phyloP scores from a whole-genome alignment of 2,113 vertebrate species.

The Antechinus flavipes region DNA sequence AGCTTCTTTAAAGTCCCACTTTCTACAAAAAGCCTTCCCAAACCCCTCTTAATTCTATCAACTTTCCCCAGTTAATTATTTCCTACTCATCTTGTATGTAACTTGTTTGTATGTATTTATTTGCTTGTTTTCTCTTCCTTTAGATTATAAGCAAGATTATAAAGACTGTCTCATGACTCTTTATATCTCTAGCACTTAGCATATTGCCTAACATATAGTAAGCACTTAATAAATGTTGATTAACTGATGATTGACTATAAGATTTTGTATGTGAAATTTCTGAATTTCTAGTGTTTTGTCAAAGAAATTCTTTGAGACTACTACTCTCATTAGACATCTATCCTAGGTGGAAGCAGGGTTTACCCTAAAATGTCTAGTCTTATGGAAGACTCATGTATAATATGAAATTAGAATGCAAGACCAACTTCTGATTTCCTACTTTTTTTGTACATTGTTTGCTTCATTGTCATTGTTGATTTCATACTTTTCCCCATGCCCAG shows the following conservation, averaged over 20 bases:
- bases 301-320: neutral
- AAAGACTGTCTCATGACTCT: neutral
- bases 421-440: neutral
- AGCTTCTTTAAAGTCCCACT: neutral
- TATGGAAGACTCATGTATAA: neutral
- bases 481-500: neutral
- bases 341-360: neutral
- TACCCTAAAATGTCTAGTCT: neutral
- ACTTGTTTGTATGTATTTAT: neutral
- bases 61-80: neutral
- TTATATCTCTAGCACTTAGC: neutral
- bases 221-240: neutral
- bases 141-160: neutral
- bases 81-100: neutral
- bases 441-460: neutral
- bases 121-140: neutral
- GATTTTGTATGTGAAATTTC: neutral
- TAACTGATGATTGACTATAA: neutral
- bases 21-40: neutral
- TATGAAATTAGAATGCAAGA: neutral
- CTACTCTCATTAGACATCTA: neutral
- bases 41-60: neutral
- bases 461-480: neutral
- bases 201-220: neutral
- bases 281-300: neutral